Base-by-base conservation (phyloP, 2,797 vertebrate species). In the Helicolenus hilgendorfi region DNA sequence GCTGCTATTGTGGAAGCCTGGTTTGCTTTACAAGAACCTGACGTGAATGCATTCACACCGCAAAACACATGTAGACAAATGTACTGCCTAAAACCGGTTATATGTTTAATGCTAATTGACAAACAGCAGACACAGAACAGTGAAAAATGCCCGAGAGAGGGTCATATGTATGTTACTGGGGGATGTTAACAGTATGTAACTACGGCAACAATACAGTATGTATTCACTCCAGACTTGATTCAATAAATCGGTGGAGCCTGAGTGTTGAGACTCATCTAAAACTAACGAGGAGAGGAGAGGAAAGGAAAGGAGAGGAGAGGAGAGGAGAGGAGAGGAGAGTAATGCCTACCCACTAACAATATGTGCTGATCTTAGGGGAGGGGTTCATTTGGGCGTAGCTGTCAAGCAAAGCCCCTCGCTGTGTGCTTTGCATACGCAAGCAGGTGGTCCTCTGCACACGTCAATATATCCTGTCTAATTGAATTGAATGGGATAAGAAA, bases 371-470 rank as follows among this genome's bases (percentile, higher is more conserved):
- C 86, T 85, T 79, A 67, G 81, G 53, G 64, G 82, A 79, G 72
- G 88, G 85, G 58, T 83, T 72, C 29, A 80, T 82, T 87, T 77
- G 75, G 73, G 73, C 83, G 79, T 49, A 87, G 79, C 84, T 85
- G 89, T 93, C 89, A 88, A 77, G 81, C 62, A 60, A 86, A 90
- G 83, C 85, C 82, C 81, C 93, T 85, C 9, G 71, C 90, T 90
- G 92, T 89, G 92, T 92, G 91, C 88, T 94, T 85, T 94, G 94
- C 94, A 95, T 95, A 91, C 70, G 56, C 85, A 92, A 94, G 87
- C 85, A 94, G 95, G 88, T 75, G 94, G 86, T 89, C 89, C 59
- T 89, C 84, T 11, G 77, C 92, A 86, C 79, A 91, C 38, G 58
- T 94, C 95, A 89, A 93, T 95, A 94, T 65, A 88, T 90, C 64